A percentile compares a stretch with the other conserved stretches of the same genome.
Conservation (phyloP, 1,140 invertebrate genomes). For the Leptopilina boulardi region DNA sequence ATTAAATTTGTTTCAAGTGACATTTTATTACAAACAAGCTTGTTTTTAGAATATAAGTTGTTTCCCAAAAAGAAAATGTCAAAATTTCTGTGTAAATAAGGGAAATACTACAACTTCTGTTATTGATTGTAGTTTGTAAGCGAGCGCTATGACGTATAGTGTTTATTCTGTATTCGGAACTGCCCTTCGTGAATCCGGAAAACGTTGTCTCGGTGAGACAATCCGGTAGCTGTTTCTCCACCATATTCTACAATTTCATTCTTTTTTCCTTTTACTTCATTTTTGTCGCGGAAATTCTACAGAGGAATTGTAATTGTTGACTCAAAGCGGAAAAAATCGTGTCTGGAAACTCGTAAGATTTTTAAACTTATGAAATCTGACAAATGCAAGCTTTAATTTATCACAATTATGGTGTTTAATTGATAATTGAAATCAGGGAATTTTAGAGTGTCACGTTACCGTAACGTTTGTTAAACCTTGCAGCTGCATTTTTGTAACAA, state of each 20-base stretch:
- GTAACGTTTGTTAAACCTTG: no score
- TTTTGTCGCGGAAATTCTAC: neutral
- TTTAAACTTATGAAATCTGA: no score
- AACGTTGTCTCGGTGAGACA: neutral
- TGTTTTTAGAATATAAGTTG: neutral
- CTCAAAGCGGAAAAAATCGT: no score
- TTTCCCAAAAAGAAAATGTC: neutral
- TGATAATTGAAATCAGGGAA: no score
- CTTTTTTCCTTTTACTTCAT: neutral
- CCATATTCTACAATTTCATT: neutral
- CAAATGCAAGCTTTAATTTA: no score
- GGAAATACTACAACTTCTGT: neutral
- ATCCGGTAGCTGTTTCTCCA: neutral
- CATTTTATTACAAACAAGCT: no score
- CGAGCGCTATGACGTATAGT: conserved; percentile 2
- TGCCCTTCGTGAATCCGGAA: neutral
- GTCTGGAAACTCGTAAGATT: no score
- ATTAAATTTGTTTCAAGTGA: no score
- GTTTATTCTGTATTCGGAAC: conserved; percentile 1
- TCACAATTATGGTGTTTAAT: no score
- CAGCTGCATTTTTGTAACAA: no score
- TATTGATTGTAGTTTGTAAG: conserved; percentile 11
- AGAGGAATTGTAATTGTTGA: neutral
- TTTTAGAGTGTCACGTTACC: no score
- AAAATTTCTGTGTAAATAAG: neutral